Base-by-base conservation (phyloP, 2,113 vertebrate species). In the Sardina pilchardus region DNA sequence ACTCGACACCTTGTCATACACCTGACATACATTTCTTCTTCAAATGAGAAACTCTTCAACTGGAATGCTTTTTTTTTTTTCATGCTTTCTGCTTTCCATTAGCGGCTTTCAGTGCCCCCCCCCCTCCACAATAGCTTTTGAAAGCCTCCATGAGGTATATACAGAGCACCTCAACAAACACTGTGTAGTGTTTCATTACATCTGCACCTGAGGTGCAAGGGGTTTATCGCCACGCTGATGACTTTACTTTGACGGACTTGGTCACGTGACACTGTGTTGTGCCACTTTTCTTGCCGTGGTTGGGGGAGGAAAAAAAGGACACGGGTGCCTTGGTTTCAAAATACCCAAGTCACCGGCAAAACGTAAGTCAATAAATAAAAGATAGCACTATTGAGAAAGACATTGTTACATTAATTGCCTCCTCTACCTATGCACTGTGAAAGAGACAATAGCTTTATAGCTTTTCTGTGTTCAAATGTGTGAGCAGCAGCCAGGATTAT, bases 1-100 rank as follows among this genome's bases (percentile, higher is more conserved):
- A 36, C 71, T 36, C 71, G 30, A 78, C 71, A 78, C 71, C 71
- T 78, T 78, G 71, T 78, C 71, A 78, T 78, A 78, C 71, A 78
- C 34, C 71, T 78, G 71, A 78, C 71, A 78, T 78, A 78, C 71
- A 78, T 78, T 78, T 78, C 71, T 78, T 78, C 71, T 78, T 78
- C 71, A 78, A 78, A 78, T 78, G 71, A 78, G 71, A 78, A 78
- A 78, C 71, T 78, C 71, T 78, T 78, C 71, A 36, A 78, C 30
- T 78, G 34, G 12, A 78, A 78, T 78, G 71, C 71, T 78, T 78
- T 78, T 78, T 71, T 63, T 63, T 71, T 71, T 78, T 78, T 78
- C 71, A 78, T 78, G 71, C 71, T 39, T 78, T 78, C 71, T 78
- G 71, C 71, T 36, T 78, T 78, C 71, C 71, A 78, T 78, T 78